Percentiles rank a stretch among this genome's conserved stretches.
Evolutionary conservation across 2,113 vertebrate genomes (phyloP).

Genomic region (Dromiciops gliroides): DNA sequence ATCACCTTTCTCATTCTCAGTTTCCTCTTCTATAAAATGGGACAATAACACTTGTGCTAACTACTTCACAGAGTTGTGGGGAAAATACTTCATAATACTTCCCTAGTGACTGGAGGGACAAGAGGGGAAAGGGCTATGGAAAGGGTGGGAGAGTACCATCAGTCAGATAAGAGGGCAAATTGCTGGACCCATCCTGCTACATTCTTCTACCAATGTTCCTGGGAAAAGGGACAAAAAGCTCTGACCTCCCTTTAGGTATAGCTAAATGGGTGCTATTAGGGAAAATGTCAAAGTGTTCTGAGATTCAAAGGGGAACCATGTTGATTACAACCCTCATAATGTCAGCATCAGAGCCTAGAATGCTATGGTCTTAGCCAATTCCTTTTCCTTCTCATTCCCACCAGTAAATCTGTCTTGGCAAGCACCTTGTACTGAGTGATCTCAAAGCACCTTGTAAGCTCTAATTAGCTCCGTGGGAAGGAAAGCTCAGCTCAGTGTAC

Average conservation of each 20-base stretch:
- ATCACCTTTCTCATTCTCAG: not conserved
- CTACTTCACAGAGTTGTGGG: not conserved
- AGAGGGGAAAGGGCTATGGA: not conserved
- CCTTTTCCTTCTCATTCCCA: conserved; percentile 60
- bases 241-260: not conserved
- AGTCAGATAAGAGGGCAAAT: not conserved
- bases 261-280: not conserved
- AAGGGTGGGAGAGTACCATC: not conserved
- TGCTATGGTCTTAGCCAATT: conserved; percentile 33
- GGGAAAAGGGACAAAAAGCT: not conserved
- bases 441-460: conserved; percentile 73
- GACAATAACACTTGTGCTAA: not conserved
- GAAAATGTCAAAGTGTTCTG: not conserved
- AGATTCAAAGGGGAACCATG: not conserved
- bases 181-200: not conserved
- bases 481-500: conserved; percentile 57
- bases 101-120: not conserved
- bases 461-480: conserved; percentile 79
- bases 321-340: not conserved
- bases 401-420: conserved; percentile 76
- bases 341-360: not conserved
- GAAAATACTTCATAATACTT: not conserved
- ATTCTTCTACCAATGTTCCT: not conserved
- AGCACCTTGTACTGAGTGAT: conserved; percentile 55
- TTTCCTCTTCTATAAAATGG: not conserved